Evolutionary conservation across 2,888 invertebrate species (phyloP), one percentile per base, ranked within the genome.

Genomic region (Ophion costatus): DNA sequence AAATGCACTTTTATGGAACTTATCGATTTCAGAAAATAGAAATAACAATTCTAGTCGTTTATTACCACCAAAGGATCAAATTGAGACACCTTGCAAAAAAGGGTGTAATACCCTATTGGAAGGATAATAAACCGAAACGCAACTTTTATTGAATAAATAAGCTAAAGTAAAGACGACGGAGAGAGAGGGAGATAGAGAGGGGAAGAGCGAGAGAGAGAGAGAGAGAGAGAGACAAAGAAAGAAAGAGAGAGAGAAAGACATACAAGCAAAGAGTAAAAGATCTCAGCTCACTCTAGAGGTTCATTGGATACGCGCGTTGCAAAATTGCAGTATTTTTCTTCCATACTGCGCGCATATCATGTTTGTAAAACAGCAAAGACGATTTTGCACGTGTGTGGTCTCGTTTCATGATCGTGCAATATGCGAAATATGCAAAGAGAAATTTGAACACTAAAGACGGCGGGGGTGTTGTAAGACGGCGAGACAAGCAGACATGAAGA

Each of bases 261-360:
- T 6, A 38, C 38, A 38, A 9, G 7, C 6, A 38, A 57, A 57
- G 7, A 57, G 1, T 11, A 67, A 42, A 11, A 67, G 38, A 67
- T 14, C 67, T 22, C 42, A 38, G 66, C 11, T 10, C 38, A 0
- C 20, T 7, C 29, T 33, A 33, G 57, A 71, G 57, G 57, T 57
- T 59, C 11, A 38, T 70, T 71, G 71, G 71, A 71, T 29, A 61
- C 33, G 61, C 70, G 67, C 69, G 33, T 77, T 70, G 57, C 24
- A n/a, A 64, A 14, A 75, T 33, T 38, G 29, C 20, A 51, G 20
- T 75, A 33, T 29, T 64, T 64, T 45, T 51, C 33, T 56, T 2
- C 10, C 51, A 38, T 38, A 38, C 38, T 38, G 38, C 64, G 75
- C 75, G 51, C 75, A 75, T 20, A 75, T 57, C 51, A 33, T 56